Conservation (phyloP, 2,797 vertebrate genomes). For the Lepidocolaptes lacrymiger region DNA sequence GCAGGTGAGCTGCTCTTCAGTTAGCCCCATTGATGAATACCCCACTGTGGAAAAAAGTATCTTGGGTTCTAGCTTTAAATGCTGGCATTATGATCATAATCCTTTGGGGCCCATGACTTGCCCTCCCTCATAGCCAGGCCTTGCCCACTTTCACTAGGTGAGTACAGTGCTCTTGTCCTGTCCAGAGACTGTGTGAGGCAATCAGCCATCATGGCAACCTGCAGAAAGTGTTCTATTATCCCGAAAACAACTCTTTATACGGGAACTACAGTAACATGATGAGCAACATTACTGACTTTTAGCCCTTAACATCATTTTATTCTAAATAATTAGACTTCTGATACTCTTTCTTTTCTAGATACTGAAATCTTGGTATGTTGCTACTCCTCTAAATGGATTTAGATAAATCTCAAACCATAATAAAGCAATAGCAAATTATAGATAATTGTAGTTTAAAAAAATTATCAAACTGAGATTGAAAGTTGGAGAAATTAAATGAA, state of each 20-base stretch:
- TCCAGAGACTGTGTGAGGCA: background rate
- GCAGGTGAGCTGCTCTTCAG: background rate
- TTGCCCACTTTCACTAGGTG: background rate
- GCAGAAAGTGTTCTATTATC: background rate
- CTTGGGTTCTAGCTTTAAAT: background rate
- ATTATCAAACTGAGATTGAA: background rate
- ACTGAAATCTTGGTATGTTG: background rate
- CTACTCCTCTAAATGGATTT: background rate
- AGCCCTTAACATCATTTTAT: background rate
- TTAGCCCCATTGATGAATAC: background rate
- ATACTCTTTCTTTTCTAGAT: background rate
- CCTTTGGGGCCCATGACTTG: background rate
- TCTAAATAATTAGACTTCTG: background rate
- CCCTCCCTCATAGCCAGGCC: background rate
- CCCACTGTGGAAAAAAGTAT: background rate
- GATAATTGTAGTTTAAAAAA: background rate
- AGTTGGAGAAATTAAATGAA: conserved; percentile 15
- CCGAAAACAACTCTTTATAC: background rate
- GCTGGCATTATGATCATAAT: background rate
- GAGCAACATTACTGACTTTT: background rate
- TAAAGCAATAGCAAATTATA: background rate
- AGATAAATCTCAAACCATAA: background rate
- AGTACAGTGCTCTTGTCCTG: background rate
- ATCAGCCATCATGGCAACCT: background rate
- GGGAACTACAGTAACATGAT: background rate